Evolutionary conservation across 2,797 vertebrate genomes (phyloP).

Genomic region (Dallia pectoralis): DNA sequence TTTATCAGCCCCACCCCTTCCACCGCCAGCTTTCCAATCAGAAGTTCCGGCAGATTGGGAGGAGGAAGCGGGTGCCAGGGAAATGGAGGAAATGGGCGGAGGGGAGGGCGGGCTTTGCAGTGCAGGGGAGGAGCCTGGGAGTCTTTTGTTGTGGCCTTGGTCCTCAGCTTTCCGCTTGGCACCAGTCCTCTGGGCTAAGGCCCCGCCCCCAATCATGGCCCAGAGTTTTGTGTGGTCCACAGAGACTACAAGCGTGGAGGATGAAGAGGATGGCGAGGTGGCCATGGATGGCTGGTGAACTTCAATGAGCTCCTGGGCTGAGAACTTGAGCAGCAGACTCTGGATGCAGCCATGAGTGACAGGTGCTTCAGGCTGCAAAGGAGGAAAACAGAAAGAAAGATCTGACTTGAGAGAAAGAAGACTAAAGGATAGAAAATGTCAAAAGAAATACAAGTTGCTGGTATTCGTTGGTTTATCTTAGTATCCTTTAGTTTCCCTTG

Average conservation of each 20-base stretch:
- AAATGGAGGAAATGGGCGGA: slow-evolving; percentile 59
- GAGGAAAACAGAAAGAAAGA: not conserved
- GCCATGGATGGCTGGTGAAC: slow-evolving; percentile 76
- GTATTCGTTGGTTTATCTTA: no score
- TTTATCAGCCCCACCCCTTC: slow-evolving; percentile 76
- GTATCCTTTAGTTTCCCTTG: no score
- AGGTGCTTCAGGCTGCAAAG: slow-evolving; percentile 75
- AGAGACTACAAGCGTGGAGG: slow-evolving; percentile 80
- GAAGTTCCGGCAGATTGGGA: slow-evolving; percentile 61
- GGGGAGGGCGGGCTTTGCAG: slow-evolving; percentile 64
- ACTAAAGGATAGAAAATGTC: not conserved
- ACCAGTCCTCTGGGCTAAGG: slow-evolving; percentile 63
- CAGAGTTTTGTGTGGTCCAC: slow-evolving; percentile 92
- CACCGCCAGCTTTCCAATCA: slow-evolving; percentile 48
- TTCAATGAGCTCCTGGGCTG: slow-evolving; percentile 91
- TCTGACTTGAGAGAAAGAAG: not conserved
- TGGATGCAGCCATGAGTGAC: slow-evolving; percentile 82
- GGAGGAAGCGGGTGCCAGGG: slow-evolving; percentile 62
- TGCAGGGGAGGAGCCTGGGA: slow-evolving; percentile 62
- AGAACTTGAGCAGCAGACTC: slow-evolving; percentile 90
- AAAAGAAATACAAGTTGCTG: not conserved
- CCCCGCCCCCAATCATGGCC: slow-evolving; percentile 81
- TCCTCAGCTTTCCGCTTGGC: slow-evolving; percentile 79
- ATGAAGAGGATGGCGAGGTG: slow-evolving; percentile 66
- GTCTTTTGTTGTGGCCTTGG: slow-evolving; percentile 61